Conservation (phyloP, 2,797 vertebrate species). For the Rhyacichthys aspro region DNA sequence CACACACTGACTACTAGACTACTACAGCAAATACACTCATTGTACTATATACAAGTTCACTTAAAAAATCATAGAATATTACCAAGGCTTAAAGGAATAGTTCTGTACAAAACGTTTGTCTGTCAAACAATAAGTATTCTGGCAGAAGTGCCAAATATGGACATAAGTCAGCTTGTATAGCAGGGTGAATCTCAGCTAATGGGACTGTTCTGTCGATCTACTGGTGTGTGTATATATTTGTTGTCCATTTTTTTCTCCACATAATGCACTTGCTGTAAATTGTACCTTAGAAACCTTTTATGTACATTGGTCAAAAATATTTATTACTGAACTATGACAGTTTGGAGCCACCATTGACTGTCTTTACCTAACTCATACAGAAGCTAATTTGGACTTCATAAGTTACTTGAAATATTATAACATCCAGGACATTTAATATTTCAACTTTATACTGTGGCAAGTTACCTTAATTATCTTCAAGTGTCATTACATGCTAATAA, state of each 20-base stretch:
- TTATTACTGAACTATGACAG: slow-evolving; percentile 39
- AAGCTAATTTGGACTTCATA: slow-evolving; percentile 16
- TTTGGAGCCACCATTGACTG: neutral
- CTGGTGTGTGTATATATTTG: slow-evolving; percentile 22
- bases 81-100: too few species aligned
- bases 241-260: slow-evolving; percentile 27
- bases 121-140: slow-evolving; percentile 17
- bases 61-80: too few species aligned
- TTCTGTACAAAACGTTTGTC: slow-evolving; percentile 12
- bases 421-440: neutral
- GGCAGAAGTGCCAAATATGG: slow-evolving; percentile 37
- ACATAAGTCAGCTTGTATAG: slow-evolving; percentile 9
- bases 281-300: neutral
- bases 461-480: slow-evolving; percentile 15
- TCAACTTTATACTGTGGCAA: slow-evolving; percentile 25
- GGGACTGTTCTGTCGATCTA: slow-evolving; percentile 11
- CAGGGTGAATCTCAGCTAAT: slow-evolving; percentile 12
- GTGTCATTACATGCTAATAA: slow-evolving; percentile 56
- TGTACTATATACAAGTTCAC: too few species aligned
- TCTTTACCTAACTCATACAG: slow-evolving; percentile 9
- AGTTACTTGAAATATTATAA: slow-evolving; percentile 50
- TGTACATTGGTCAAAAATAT: slow-evolving; percentile 47
- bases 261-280: slow-evolving; percentile 15
- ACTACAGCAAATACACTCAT: too few species aligned
- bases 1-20: too few species aligned